phyloP scores from a whole-genome alignment of 2,888 invertebrate genomes.

The Gortyna flavago region DNA sequence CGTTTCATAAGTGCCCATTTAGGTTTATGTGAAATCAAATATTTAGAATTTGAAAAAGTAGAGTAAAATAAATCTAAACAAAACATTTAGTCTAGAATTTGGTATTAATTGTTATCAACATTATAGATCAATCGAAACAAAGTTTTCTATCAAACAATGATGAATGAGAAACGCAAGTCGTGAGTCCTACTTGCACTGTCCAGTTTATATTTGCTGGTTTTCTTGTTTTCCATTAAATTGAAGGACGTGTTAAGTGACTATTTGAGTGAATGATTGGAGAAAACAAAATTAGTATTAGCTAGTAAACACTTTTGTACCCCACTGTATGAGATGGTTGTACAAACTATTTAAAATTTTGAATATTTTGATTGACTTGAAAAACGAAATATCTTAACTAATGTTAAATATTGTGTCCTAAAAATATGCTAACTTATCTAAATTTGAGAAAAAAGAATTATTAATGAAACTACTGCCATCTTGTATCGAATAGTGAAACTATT shows the following conservation, averaged over 20 bases:
- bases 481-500: slow-evolving; percentile 45
- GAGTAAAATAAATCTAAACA: not conserved
- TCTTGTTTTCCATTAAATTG: not conserved
- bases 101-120: not conserved
- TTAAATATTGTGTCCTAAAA: not conserved
- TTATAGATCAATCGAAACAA: not conserved
- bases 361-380: no score
- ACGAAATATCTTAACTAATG: not conserved
- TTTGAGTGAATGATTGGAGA: not conserved
- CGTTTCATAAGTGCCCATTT: not conserved
- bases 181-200: not conserved
- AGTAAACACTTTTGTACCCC: no score
- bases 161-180: not conserved
- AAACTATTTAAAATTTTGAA: not conserved
- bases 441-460: no score
- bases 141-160: not conserved
- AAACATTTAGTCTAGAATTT: not conserved
- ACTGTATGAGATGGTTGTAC: not conserved
- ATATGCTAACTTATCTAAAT: not conserved
- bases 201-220: not conserved
- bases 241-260: not conserved
- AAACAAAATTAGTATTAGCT: not conserved
- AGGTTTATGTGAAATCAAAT: not conserved
- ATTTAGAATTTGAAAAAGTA: not conserved
- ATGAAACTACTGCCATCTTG: slow-evolving; percentile 43